These are phyloP conservation scores for Campopleginae sp. DNA, from an alignment of 2,888 invertebrate species.

Conservation along the genomic window DNA sequence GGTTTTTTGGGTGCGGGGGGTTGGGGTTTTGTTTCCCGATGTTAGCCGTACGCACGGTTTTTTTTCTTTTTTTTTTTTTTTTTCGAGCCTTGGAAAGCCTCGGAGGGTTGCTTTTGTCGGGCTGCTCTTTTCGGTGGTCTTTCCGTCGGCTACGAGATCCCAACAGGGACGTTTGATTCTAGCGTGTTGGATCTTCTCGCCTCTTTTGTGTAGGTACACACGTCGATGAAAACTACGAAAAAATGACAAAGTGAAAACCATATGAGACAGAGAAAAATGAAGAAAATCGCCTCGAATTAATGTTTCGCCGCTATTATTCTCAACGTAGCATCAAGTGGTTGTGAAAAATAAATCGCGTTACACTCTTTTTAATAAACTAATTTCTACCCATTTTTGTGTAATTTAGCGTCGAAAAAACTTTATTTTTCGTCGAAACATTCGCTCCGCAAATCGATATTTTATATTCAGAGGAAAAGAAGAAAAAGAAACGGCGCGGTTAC, in stretches of 20 bases:
- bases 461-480: background rate
- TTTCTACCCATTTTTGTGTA: too few relatives aligned
- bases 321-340: background rate
- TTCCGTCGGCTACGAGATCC: slow-evolving; percentile 39
- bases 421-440: background rate
- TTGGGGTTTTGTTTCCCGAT: slow-evolving; percentile 69
- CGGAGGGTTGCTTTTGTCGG: slow-evolving; percentile 72
- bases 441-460: background rate
- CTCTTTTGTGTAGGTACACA: slow-evolving; percentile 19
- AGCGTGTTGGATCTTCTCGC: slow-evolving; percentile 57
- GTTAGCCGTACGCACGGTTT: slow-evolving; percentile 66
- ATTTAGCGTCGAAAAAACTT: background rate
- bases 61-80: slow-evolving; percentile 65
- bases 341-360: background rate
- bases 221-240: slow-evolving; percentile 40
- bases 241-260: slow-evolving; percentile 10
- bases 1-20: too few relatives aligned
- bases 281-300: background rate
- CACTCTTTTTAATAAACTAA: background rate
- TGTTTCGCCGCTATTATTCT: background rate
- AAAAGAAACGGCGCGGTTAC: slow-evolving; percentile 3
- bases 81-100: slow-evolving; percentile 65
- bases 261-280: background rate
- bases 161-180: slow-evolving; percentile 35
- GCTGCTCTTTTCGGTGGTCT: slow-evolving; percentile 73